Evolutionary conservation across 1,140 invertebrate genomes (phyloP).

Genomic region (Lepidurus packardi): DNA sequence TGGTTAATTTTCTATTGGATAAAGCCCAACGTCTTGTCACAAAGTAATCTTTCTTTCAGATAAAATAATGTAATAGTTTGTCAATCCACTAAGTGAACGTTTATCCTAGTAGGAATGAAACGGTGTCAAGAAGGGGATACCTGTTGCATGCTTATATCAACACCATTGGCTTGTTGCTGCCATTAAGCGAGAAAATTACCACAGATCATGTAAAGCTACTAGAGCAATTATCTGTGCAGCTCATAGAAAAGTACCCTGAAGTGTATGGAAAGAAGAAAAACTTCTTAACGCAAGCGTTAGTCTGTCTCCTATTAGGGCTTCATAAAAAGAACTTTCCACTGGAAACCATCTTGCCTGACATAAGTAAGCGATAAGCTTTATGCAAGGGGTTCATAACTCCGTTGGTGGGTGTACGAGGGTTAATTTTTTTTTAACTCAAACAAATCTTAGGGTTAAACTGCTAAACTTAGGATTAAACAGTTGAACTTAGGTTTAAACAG

Average conservation of each 20-base stretch:
- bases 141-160: not conserved
- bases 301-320: not conserved
- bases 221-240: not conserved
- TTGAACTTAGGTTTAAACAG: no score
- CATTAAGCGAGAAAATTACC: not conserved
- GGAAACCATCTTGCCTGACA: not conserved
- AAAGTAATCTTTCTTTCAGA: not conserved
- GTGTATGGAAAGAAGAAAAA: not conserved
- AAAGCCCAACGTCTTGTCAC: not conserved
- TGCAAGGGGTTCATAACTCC: not conserved
- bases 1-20: not conserved
- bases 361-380: not conserved
- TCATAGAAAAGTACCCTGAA: not conserved
- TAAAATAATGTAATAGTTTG: not conserved
- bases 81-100: not conserved
- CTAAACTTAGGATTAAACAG: no score
- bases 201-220: not conserved
- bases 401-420: no score
- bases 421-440: no score
- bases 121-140: not conserved
- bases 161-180: not conserved
- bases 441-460: no score
- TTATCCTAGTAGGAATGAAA: not conserved
- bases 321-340: not conserved
- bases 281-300: not conserved